Conservation (phyloP, 1,140 invertebrate species). For the Megalonaias nervosa region DNA sequence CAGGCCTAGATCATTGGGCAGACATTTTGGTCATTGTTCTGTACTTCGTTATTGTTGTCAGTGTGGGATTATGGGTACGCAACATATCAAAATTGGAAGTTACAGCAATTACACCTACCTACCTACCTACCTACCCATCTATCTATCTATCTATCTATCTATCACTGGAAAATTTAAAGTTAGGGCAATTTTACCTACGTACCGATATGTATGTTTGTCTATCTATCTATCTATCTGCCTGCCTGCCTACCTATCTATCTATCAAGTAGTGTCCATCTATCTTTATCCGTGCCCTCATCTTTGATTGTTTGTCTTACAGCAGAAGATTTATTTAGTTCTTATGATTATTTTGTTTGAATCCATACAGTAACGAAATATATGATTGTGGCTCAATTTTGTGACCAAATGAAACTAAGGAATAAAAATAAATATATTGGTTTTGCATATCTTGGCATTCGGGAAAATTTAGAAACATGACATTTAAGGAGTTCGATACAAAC, state of each 20-base stretch:
- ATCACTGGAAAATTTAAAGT: background rate
- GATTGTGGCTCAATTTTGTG: no score
- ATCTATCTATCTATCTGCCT: background rate
- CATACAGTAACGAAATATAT: no score
- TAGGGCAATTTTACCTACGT: background rate
- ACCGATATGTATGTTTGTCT: no score
- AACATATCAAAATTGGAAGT: background rate
- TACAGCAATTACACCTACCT: background rate
- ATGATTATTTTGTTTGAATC: no score
- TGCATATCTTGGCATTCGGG: no score
- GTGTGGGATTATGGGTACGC: slow-evolving; percentile 70
- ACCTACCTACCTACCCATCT: no score
- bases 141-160: no score
- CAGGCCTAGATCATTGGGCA: slow-evolving; percentile 65
- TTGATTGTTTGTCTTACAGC: slow-evolving; percentile 46
- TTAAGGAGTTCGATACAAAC: no score
- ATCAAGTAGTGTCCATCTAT: background rate
- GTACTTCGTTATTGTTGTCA: slow-evolving; percentile 68
- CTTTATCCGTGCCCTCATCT: background rate
- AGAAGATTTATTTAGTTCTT: no score
- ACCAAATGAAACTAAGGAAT: no score
- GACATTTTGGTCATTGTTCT: slow-evolving; percentile 68
- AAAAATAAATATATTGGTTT: no score
- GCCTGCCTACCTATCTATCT: background rate
- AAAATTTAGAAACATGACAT: no score